Evolutionary conservation across 1,140 invertebrate genomes (phyloP).

Genomic region (Brachionus angularis): DNA sequence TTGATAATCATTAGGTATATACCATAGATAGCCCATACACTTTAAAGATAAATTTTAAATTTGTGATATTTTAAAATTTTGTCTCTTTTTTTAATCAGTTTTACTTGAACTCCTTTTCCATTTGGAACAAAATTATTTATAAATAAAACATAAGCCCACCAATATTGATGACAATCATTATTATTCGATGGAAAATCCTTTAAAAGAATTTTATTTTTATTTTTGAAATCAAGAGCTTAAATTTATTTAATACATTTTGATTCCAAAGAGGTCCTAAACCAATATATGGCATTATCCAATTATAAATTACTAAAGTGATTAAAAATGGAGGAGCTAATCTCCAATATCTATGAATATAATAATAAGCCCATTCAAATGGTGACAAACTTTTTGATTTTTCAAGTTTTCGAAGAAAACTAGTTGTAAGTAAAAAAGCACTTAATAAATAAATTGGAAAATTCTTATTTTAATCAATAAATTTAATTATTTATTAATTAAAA

Average conservation of each 20-base stretch:
- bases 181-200: conserved; percentile 40
- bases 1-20: conserved; percentile 76
- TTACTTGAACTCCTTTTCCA: conserved; percentile 51
- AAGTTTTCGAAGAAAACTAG: conserved; percentile 8
- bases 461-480: background rate
- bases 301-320: conserved; percentile 3
- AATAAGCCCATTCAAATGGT: conserved; percentile 39
- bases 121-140: conserved; percentile 75
- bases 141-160: conserved; percentile 79
- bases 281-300: conserved; percentile 17
- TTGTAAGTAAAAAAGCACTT: conserved; percentile 40
- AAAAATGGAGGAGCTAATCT: conserved; percentile 39
- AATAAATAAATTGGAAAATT: background rate
- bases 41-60: conserved; percentile 50
- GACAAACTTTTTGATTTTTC: conserved; percentile 10
- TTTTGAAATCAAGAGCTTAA: background rate
- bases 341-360: conserved; percentile 36
- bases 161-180: conserved; percentile 65
- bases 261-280: conserved; percentile 39
- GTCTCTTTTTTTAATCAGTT: background rate
- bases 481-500: background rate
- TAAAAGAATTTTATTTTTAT: background rate
- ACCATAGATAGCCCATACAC: conserved; percentile 73
- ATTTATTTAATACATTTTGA: background rate
- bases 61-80: background rate